Base-by-base conservation (phyloP, 2,113 vertebrate species). In the Sigmodon hispidus region DNA sequence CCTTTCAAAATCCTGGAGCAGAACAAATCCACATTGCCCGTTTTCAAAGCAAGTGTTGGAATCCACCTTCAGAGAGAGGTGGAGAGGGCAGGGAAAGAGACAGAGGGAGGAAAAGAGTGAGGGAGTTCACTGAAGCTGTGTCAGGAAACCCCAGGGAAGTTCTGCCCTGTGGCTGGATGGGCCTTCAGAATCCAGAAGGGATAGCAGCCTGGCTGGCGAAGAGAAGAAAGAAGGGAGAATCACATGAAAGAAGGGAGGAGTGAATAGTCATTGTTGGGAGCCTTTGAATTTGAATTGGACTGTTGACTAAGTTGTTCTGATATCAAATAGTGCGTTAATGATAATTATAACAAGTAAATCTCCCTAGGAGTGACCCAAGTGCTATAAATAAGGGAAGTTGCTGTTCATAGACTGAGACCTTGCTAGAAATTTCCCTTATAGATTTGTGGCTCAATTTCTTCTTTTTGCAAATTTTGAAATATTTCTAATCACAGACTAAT, bases 401-500 rank as follows among this genome's bases (percentile, higher is more conserved):
- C 59, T 81, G 34, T 87, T 95, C 57, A 61, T n/a, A 89, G 52
- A 50, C 24, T 21, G 17, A 89, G n/a, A 16, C 34, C 83, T 63
- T 52, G 22, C 43, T 81, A 90, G 83, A 65, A 95, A 94, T 89
- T 89, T 69, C 69, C 92, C 92, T 87, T 70, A 57, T 24, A 91
- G 31, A 87, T 86, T 94, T 93, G 40, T 43, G 3, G 89, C 34
- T 43, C 69, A 91, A 72, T 77, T 94, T 24, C 26, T 45, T 65
- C 36, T 67, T 85, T 80, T 57, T 17, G 59, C 57, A 83, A 91
- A 83, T 87, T 94, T 76, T 40, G 87, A 96, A 96, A 84, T 89
- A 89, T 79, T 94, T 94, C 73, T 93, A 61, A 80, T 94, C 89
- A 69, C 26, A 89, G 43, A 15, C 36, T 91, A 80, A 91, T 93